Conservation (phyloP, 64 coral and sea anemone genomes). For the Stichodactyla helianthus region DNA sequence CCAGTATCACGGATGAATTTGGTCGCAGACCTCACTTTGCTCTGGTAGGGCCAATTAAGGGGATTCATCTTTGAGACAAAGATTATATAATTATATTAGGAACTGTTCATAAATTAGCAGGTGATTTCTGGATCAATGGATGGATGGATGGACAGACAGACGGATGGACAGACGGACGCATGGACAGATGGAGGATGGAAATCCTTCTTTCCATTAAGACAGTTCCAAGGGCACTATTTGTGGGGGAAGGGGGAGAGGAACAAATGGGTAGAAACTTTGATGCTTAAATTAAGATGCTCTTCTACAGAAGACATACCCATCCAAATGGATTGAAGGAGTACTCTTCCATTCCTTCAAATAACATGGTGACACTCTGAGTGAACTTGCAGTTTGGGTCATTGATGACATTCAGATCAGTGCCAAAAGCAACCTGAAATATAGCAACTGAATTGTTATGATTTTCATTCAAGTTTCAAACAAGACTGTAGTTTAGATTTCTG, state of each 20-base stretch:
- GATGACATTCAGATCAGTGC: constrained; percentile 36
- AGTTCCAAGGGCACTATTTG: too few species aligned
- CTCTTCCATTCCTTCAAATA: constrained; percentile 35
- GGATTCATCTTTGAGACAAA: constrained; percentile 19
- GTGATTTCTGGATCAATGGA: too few species aligned
- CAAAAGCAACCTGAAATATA: constrained; percentile 47
- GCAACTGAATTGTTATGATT: background rate
- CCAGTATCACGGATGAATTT: constrained; percentile 57
- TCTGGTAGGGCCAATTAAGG: background rate
- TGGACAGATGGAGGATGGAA: too few species aligned
- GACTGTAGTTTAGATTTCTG: too few species aligned
- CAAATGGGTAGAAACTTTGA: background rate
- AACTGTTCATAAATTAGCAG: too few species aligned
- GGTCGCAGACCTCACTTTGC: constrained; percentile 5
- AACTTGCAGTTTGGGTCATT: constrained; percentile 28
- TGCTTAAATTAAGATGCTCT: background rate
- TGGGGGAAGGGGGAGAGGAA: too few species aligned
- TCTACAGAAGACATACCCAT: background rate
- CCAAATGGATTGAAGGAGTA: constrained; percentile 13
- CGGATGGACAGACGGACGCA: too few species aligned
- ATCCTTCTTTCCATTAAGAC: too few species aligned
- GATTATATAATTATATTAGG: too few species aligned
- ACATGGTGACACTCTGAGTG: constrained; percentile 18
- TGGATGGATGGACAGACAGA: too few species aligned
- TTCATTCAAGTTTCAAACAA: background rate